These are phyloP conservation scores for Erethizon dorsatum DNA, from an alignment of 2,797 vertebrate genomes.

Conservation along the genomic window DNA sequence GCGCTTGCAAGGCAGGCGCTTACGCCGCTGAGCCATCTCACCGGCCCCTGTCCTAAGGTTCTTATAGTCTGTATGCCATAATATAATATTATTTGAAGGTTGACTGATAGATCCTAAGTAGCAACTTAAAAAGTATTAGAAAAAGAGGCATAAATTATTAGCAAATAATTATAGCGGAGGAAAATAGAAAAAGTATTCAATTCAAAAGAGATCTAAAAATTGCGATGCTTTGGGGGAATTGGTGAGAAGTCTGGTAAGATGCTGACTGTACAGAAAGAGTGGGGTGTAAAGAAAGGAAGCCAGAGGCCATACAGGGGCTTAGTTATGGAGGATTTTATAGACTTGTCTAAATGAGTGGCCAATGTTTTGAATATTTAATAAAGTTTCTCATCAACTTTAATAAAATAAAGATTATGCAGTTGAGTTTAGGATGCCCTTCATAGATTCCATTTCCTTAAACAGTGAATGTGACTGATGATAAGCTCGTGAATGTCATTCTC, in stretches of 20 bases:
- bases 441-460: background rate
- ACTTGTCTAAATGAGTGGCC: background rate
- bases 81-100: background rate
- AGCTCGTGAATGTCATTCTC: background rate
- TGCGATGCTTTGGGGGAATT: background rate
- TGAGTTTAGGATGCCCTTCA: background rate
- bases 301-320: background rate
- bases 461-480: background rate
- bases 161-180: background rate
- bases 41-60: background rate
- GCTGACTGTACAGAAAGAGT: background rate
- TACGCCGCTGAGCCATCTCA: too few species aligned
- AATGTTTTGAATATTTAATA: background rate
- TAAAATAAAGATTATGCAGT: background rate
- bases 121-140: constrained; percentile 3
- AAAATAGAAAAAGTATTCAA: background rate
- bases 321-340: background rate
- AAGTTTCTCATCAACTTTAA: background rate
- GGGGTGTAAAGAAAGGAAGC: background rate
- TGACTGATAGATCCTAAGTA: background rate
- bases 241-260: background rate
- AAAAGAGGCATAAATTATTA: background rate
- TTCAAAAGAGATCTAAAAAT: background rate
- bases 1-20: too few species aligned
- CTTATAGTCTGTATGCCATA: background rate